These are phyloP conservation scores for Hyaena hyaena DNA, from an alignment of 2,113 vertebrate genomes.

Conservation along the genomic window DNA sequence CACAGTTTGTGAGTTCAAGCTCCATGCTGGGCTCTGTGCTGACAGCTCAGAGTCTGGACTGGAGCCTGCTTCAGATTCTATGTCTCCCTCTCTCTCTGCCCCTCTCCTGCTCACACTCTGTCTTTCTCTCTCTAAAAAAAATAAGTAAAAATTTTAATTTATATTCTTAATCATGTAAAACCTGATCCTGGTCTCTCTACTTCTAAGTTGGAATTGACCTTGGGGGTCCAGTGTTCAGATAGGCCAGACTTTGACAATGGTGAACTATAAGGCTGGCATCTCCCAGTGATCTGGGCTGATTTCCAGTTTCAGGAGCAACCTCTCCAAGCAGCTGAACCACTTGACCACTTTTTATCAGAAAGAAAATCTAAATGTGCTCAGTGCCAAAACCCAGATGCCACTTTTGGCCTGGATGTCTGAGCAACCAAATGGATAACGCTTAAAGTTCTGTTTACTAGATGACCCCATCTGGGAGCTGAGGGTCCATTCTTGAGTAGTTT, in stretches of 20 bases:
- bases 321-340: not conserved
- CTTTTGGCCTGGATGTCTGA: not conserved
- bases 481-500: not conserved
- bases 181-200: not conserved
- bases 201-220: not conserved
- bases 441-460: not conserved
- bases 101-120: no score
- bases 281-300: not conserved
- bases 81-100: no score
- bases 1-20: no score
- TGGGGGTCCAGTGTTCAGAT: not conserved
- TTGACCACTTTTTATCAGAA: slow-evolving; percentile 20
- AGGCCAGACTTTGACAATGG: not conserved
- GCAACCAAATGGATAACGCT: not conserved
- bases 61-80: no score
- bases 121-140: no score
- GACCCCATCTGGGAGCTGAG: not conserved
- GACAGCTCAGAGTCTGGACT: no score
- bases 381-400: not conserved
- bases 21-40: no score
- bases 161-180: not conserved
- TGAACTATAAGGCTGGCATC: not conserved
- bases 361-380: not conserved
- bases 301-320: not conserved
- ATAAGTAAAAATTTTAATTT: not conserved